phyloP scores from a whole-genome alignment of 2,888 invertebrate species.

The Synergus gifuensis region DNA sequence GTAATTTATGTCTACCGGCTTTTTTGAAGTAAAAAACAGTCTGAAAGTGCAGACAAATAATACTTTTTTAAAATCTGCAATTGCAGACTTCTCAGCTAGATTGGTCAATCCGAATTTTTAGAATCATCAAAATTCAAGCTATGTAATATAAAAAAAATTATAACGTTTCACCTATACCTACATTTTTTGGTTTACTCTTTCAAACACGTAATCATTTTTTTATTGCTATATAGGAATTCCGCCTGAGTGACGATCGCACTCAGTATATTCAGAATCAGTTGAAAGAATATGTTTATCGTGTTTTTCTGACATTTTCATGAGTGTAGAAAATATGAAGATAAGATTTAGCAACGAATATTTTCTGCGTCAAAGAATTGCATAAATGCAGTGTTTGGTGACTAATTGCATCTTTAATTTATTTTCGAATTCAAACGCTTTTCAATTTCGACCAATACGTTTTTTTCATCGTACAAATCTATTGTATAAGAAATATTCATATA shows the following conservation, averaged over 20 bases:
- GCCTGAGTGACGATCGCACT: not conserved
- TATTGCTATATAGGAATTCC: not conserved
- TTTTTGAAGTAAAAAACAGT: not conserved
- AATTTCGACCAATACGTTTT: not conserved
- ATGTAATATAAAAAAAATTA: not conserved
- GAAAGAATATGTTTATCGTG: not conserved
- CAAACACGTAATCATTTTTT: not conserved
- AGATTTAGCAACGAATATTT: not conserved
- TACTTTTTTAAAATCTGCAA: not conserved
- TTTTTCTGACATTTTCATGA: constrained; percentile 10
- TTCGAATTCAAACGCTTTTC: not conserved
- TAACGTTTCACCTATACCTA: not conserved
- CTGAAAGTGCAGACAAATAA: not conserved
- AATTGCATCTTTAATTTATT: not conserved
- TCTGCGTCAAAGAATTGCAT: not conserved
- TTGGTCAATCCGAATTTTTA: not conserved
- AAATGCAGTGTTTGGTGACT: not conserved
- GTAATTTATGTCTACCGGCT: not conserved
- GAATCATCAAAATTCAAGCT: not conserved
- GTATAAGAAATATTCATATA: no score
- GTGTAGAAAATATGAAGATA: not conserved
- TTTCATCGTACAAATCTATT: not conserved
- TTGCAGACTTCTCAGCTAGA: not conserved
- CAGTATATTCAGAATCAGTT: not conserved
- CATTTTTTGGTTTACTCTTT: not conserved